Conservation (phyloP, 2,797 vertebrate species). For the Propithecus perrieri region DNA sequence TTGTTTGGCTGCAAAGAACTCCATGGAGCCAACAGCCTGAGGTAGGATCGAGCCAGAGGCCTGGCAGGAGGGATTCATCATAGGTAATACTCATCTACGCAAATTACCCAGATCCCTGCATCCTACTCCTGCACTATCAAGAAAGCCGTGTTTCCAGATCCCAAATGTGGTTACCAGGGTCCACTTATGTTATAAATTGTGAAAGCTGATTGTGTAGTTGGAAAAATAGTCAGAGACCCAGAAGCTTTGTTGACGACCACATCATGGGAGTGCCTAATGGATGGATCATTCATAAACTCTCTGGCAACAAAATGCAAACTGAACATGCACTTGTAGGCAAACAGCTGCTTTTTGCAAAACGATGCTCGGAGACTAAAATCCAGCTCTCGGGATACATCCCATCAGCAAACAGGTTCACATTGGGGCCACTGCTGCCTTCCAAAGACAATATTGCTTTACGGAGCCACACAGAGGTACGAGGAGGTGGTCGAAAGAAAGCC, state of each 20-base stretch:
- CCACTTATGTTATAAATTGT: background rate
- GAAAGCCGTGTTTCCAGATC: background rate
- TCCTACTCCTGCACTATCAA: background rate
- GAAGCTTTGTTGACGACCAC: background rate
- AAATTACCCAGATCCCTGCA: background rate
- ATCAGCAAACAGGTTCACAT: background rate
- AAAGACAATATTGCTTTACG: background rate
- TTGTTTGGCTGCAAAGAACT: background rate
- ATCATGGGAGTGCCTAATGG: background rate
- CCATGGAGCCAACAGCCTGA: too few relatives aligned
- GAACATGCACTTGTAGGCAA: background rate
- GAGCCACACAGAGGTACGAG: fast-evolving
- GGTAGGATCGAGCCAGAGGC: background rate
- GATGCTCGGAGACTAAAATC: background rate
- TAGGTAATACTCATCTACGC: fast-evolving
- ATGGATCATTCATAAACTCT: background rate
- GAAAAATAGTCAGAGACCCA: background rate
- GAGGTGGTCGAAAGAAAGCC: background rate
- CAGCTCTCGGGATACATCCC: background rate
- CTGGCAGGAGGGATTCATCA: too few relatives aligned
- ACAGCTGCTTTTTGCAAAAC: background rate
- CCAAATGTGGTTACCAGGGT: background rate
- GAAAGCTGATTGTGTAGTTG: background rate
- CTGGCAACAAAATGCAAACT: background rate
- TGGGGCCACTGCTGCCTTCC: background rate